Conservation (phyloP, 1,140 invertebrate species). For the Chironomus striatipennis region DNA sequence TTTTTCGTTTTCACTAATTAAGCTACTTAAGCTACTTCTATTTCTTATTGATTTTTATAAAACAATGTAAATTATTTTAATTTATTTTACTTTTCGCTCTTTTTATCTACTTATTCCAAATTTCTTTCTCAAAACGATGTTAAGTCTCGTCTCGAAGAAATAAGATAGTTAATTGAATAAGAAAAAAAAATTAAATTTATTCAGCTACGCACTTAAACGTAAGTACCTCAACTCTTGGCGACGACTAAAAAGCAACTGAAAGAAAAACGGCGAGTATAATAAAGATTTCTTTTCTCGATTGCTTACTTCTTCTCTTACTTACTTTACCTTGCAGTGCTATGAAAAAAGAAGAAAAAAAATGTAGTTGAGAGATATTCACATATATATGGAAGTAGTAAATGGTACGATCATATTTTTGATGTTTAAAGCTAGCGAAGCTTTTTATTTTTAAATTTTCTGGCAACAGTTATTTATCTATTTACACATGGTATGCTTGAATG, state of each 20-base stretch:
- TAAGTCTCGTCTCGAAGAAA: too few species aligned
- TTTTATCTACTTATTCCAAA: neutral
- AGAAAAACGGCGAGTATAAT: neutral
- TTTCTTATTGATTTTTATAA: too few species aligned
- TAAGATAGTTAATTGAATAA: neutral
- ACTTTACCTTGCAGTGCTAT: neutral
- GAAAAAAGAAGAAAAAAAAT: neutral
- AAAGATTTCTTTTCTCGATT: too few species aligned
- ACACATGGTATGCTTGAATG: too few species aligned
- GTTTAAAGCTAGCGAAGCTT: too few species aligned
- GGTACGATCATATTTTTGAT: too few species aligned
- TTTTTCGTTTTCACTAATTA: neutral
- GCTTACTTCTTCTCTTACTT: neutral
- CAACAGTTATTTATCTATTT: too few species aligned
- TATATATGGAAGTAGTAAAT: neutral
- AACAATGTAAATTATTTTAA: neutral
- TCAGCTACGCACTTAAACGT: neutral
- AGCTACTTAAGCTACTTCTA: neutral
- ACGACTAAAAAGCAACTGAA: neutral
- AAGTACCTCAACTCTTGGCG: neutral
- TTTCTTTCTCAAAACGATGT: neutral
- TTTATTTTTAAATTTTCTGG: too few species aligned
- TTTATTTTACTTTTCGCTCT: neutral
- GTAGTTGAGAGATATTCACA: neutral
- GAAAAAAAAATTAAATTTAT: neutral